Conservation (phyloP, 2,797 vertebrate genomes). For the Notamacropus eugenii region DNA sequence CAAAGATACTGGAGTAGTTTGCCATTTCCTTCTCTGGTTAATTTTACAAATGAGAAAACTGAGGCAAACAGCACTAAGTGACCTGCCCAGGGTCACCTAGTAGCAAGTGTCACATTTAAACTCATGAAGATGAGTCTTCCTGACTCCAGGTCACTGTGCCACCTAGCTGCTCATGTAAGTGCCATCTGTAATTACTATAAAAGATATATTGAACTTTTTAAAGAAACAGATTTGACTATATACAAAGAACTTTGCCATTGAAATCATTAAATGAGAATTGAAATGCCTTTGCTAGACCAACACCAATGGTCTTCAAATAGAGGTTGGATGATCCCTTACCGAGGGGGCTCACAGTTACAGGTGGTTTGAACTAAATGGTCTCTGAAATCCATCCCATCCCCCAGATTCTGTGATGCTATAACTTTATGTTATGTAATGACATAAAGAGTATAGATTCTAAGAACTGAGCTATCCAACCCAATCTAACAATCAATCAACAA, state of each 20-base stretch:
- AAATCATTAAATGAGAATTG: background rate
- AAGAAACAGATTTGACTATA: background rate
- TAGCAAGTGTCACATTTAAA: background rate
- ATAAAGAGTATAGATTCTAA: background rate
- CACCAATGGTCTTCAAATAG: background rate
- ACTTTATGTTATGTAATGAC: background rate
- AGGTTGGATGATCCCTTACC: background rate
- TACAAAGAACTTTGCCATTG: background rate
- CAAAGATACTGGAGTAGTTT: background rate
- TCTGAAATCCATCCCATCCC: background rate
- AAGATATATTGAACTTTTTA: background rate
- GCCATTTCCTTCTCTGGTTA: background rate
- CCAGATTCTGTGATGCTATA: background rate
- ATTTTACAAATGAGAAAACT: background rate
- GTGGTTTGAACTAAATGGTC: background rate
- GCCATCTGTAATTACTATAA: background rate
- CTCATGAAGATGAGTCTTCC: background rate
- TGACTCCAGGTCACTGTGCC: background rate
- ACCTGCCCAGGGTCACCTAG: background rate
- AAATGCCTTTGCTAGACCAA: background rate
- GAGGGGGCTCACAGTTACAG: background rate
- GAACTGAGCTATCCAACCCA: background rate
- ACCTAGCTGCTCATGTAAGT: background rate
- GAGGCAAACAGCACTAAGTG: background rate
- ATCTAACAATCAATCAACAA: slow-evolving; percentile 1